phyloP scores from a whole-genome alignment of 2,888 invertebrate genomes.

The Dorcus hopei region DNA sequence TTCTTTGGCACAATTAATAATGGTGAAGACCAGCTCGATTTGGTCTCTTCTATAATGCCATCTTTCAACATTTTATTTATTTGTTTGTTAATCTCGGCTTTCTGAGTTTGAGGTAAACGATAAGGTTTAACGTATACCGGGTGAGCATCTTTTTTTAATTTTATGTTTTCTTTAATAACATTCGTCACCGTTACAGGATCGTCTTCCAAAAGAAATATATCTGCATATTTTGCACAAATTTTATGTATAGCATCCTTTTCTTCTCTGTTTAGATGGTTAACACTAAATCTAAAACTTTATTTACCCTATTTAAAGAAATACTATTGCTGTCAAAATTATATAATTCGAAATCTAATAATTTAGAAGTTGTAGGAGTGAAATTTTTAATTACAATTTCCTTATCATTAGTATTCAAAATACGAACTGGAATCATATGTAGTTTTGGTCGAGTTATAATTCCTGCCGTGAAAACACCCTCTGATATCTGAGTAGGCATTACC shows the following conservation, averaged over 20 bases:
- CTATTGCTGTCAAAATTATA: too few relatives aligned
- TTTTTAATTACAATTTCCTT: too few relatives aligned
- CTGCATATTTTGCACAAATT: not conserved
- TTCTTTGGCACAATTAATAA: conserved; percentile 10
- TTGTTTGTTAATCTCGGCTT: conserved; percentile 8
- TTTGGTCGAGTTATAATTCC: too few relatives aligned
- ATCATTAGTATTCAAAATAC: too few relatives aligned
- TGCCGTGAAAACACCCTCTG: not conserved
- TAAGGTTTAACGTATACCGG: conserved; percentile 9
- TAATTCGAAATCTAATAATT: too few relatives aligned
- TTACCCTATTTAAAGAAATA: too few relatives aligned
- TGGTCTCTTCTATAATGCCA: conserved; percentile 15
- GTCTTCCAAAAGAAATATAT: conserved; percentile 2
- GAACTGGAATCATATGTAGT: too few relatives aligned
- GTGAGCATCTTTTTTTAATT: not conserved
- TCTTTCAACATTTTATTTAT: conserved; percentile 12
- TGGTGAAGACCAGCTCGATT: conserved; percentile 16
- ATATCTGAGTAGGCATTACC: not conserved
- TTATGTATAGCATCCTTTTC: not conserved
- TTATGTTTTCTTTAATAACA: conserved; percentile 3
- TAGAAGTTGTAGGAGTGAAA: too few relatives aligned
- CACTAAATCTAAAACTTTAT: too few relatives aligned
- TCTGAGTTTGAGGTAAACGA: conserved; percentile 6
- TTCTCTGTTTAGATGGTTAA: too few relatives aligned
- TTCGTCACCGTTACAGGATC: conserved; percentile 1